These are phyloP conservation scores for Trissolcus brochymenae DNA, from an alignment of 2,888 invertebrate species.

Conservation along the genomic window DNA sequence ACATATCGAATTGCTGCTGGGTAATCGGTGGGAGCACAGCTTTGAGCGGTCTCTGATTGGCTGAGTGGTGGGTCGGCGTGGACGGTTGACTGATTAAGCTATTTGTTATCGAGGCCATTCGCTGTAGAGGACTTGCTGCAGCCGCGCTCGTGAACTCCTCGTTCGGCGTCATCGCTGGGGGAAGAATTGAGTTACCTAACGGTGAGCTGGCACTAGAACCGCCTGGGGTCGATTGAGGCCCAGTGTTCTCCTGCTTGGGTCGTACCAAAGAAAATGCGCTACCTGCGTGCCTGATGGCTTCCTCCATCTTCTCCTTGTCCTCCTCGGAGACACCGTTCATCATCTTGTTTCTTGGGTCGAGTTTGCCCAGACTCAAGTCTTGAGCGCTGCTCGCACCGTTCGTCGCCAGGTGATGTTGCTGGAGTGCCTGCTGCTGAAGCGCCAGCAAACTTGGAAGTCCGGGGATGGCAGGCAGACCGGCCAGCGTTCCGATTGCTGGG, in stretches of 20 bases:
- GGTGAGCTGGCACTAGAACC: slow-evolving; percentile 89
- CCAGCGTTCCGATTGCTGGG: slow-evolving; percentile 76
- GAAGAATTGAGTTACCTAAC: slow-evolving; percentile 89
- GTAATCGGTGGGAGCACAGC: slow-evolving; percentile 98
- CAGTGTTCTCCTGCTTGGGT: slow-evolving; percentile 86
- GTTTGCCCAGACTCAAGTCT: slow-evolving; percentile 90
- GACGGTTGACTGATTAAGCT: slow-evolving; percentile 94
- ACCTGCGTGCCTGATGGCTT: slow-evolving; percentile 86
- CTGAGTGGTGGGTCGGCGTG: slow-evolving; percentile 89
- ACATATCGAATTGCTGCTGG: slow-evolving; percentile 98
- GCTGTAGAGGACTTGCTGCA: slow-evolving; percentile 94
- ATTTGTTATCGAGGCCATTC: slow-evolving; percentile 99
- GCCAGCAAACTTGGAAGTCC: slow-evolving; percentile 84
- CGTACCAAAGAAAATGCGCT: slow-evolving; percentile 92
- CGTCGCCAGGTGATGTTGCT: slow-evolving; percentile 76
- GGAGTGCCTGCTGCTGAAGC: slow-evolving; percentile 84
- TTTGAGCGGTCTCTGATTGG: slow-evolving; percentile 92
- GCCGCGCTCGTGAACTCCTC: slow-evolving; percentile 88
- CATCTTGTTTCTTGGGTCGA: slow-evolving; percentile 78
- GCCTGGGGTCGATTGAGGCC: slow-evolving; percentile 82
- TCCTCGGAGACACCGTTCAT: slow-evolving; percentile 82
- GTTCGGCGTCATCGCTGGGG: slow-evolving; percentile 88
- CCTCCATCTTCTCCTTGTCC: slow-evolving; percentile 83
- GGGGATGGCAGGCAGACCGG: slow-evolving; percentile 79
- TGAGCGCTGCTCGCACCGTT: slow-evolving; percentile 81